Percentiles rank a stretch among this genome's conserved stretches.
These are phyloP conservation scores for Corella eumyota DNA, from an alignment of 23 tunicate genomes.

Conservation along the genomic window DNA sequence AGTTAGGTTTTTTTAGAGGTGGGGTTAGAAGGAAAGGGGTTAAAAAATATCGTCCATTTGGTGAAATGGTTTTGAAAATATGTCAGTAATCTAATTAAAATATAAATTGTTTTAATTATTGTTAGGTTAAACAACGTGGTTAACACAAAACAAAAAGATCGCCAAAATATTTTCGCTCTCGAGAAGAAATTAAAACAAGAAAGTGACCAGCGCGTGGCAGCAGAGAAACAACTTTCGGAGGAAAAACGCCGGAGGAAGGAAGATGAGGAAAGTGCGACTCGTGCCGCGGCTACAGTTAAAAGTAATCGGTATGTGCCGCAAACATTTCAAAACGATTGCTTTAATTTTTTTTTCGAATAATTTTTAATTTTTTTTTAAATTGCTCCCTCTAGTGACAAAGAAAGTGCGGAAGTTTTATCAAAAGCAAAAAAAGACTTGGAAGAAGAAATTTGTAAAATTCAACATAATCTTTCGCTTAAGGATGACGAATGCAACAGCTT, in stretches of 20 bases:
- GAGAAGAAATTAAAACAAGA: constrained; percentile 58
- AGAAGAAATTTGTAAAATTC: constrained; percentile 11
- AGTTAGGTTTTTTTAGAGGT: too few relatives aligned
- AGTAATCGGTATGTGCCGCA: constrained; percentile 15
- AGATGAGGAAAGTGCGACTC: constrained; percentile 31
- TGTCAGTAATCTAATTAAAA: too few relatives aligned
- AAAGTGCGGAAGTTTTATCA: constrained; percentile 27
- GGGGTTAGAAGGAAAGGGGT: background rate
- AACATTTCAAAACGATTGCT: too few relatives aligned
- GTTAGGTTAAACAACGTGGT: constrained; percentile 17
- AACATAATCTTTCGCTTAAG: constrained; percentile 15
- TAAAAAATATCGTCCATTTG: background rate
- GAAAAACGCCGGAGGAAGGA: constrained; percentile 43
- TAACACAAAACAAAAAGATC: constrained; percentile 50
- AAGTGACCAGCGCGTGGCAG: constrained; percentile 30
- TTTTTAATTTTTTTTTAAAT: too few relatives aligned
- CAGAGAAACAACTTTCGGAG: constrained; percentile 36
- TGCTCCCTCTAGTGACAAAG: constrained; percentile 41
- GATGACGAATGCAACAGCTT: constrained; percentile 36
- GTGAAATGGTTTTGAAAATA: background rate
- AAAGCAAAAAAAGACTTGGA: constrained; percentile 36
- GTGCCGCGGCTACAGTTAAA: constrained; percentile 22
- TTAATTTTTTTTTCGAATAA: too few relatives aligned
- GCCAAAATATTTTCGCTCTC: constrained; percentile 18
- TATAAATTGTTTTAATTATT: too few relatives aligned